Conservation (phyloP, 2,888 invertebrate species). For the Dolichopus griseipennis region DNA sequence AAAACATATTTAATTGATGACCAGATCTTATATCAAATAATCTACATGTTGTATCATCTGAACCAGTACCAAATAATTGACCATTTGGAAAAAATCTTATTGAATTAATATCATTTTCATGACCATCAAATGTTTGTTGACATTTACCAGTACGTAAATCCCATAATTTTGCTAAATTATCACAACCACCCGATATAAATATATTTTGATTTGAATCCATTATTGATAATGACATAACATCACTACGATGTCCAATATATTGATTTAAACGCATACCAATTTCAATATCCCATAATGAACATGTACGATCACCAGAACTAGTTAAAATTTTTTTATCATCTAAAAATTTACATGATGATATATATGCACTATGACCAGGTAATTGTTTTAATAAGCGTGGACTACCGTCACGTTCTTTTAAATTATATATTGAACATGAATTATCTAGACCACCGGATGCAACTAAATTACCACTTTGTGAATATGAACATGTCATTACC, state of each 20-base stretch:
- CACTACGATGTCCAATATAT: constrained; percentile 95
- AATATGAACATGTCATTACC: constrained; percentile 99
- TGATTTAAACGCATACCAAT: constrained; percentile 96
- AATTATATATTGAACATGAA: constrained; percentile 94
- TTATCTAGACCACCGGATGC: constrained; percentile 97
- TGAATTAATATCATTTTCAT: constrained; percentile 97
- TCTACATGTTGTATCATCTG: constrained; percentile 96
- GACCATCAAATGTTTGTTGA: constrained; percentile 97
- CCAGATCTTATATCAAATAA: constrained; percentile 97
- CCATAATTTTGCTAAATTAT: constrained; percentile 96
- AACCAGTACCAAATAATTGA: constrained; percentile 94
- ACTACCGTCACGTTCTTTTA: constrained; percentile 93
- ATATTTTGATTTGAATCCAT: constrained; percentile 94
- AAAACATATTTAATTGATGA: constrained; percentile 98
- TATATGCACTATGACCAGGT: constrained; percentile 94
- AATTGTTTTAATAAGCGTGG: constrained; percentile 93
- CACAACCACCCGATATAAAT: constrained; percentile 96
- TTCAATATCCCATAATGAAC: constrained; percentile 97
- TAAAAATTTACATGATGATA: constrained; percentile 95
- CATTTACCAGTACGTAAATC: constrained; percentile 95
- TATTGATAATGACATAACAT: constrained; percentile 94
- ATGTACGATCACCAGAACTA: constrained; percentile 97
- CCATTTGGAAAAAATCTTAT: constrained; percentile 97
- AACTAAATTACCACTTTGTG: constrained; percentile 92
- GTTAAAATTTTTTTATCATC: constrained; percentile 94